These are phyloP conservation scores for Megaustenia siamemsis DNA, from an alignment of 2,888 invertebrate genomes.

Conservation along the genomic window DNA sequence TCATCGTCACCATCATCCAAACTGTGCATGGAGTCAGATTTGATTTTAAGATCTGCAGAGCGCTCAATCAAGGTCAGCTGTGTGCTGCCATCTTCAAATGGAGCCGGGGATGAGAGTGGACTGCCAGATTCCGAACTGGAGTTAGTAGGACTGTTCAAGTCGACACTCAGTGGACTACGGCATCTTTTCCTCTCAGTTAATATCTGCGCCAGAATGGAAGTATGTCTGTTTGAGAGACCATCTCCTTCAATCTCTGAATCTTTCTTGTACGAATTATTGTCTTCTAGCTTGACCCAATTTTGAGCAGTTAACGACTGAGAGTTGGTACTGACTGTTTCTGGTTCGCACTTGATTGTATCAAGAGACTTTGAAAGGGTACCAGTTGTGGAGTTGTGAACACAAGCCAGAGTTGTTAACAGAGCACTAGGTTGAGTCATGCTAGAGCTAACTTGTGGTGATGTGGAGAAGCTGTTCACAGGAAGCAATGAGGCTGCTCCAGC, in stretches of 20 bases:
- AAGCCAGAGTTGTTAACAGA: slow-evolving; percentile 12
- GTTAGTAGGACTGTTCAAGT: slow-evolving; percentile 39
- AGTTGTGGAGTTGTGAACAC: not conserved
- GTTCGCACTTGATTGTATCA: slow-evolving; percentile 2
- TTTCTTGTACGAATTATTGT: not conserved
- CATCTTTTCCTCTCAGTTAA: slow-evolving; percentile 56
- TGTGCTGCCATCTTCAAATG: slow-evolving; percentile 64
- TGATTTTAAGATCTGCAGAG: slow-evolving; percentile 66
- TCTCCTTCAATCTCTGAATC: slow-evolving; percentile 33
- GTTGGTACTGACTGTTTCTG: not conserved
- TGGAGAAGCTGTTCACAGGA: not conserved
- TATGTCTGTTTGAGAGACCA: not conserved
- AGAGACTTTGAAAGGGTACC: slow-evolving; percentile 1
- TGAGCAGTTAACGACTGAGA: not conserved
- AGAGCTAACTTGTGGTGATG: not conserved
- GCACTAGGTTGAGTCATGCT: not conserved
- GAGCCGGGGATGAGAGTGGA: slow-evolving; percentile 52
- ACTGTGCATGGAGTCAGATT: slow-evolving; percentile 59
- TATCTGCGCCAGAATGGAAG: slow-evolving; percentile 56
- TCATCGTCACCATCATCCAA: slow-evolving; percentile 42
- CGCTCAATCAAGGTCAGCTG: slow-evolving; percentile 68
- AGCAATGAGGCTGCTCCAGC: slow-evolving; percentile 29
- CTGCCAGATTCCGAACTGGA: slow-evolving; percentile 49
- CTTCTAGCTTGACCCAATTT: not conserved
- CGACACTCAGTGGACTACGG: slow-evolving; percentile 53